Evolutionary conservation across 1,140 invertebrate species (phyloP), one percentile per base, ranked within the genome.

Genomic region (Macrosteles quadrilineatus): DNA sequence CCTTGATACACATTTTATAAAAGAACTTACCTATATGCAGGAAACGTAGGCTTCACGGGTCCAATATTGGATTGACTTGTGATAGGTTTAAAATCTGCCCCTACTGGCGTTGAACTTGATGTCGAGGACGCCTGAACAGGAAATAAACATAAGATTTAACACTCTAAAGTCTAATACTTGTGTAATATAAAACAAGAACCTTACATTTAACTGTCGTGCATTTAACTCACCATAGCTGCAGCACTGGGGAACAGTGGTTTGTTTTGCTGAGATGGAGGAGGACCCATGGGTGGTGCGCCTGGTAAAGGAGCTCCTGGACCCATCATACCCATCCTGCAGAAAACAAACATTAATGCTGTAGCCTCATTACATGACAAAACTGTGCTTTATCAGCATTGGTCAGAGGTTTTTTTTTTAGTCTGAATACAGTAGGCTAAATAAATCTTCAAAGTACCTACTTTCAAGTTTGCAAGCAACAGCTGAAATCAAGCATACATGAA

Each of bases 181-280:
- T n/a, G n/a, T n/a, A n/a, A n/a, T n/a, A n/a, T n/a, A n/a, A n/a
- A n/a, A n/a, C n/a, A n/a, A n/a, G n/a, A n/a, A n/a, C n/a, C n/a
- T n/a, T n/a, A n/a, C n/a, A n/a, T n/a, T n/a, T n/a, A n/a, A n/a
- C n/a, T n/a, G n/a, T n/a, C n/a, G 31, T 9, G 11, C 12, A 63
- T 19, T 30, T 30, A 25, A 77, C 76, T 78, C 69, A 77, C 80
- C 68, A 78, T 75, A 64, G 87, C 85, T 17, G 84, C 83, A 3
- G 88, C 88, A 67, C 88, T 89, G 23, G 91, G 91, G 78, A 94
- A 94, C 59, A 93, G 78, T n/a, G 91, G 92, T 76, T 82, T 83
- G 73, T 77, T 76, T 55, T 73, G 76, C 67, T 78, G 73, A 40
- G 73, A 71, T 50, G 76, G 76, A 27, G 77, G 77, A 77, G 83